These are phyloP conservation scores for Trachelus stipa DNA, from an alignment of 2,888 invertebrate species.

Conservation along the genomic window DNA sequence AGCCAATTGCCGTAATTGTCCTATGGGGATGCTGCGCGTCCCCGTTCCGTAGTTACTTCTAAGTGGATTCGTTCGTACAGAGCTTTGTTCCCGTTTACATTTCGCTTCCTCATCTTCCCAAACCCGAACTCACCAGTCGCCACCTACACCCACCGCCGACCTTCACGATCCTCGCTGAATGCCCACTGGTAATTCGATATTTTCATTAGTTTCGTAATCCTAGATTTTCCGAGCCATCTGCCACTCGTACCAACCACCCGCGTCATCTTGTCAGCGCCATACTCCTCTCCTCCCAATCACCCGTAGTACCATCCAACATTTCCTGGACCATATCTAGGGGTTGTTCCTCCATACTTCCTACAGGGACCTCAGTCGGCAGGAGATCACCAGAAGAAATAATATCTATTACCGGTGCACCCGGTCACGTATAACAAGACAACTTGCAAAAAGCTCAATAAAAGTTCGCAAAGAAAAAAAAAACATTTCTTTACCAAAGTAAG, in stretches of 20 bases:
- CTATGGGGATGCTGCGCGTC: constrained; percentile 14
- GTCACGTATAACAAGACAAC: background rate
- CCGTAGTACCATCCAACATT: background rate
- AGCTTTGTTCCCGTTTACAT: constrained; percentile 26
- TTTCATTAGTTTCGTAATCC: constrained; percentile 58
- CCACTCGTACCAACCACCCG: constrained; percentile 23
- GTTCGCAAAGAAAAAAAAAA: background rate
- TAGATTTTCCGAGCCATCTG: constrained; percentile 59
- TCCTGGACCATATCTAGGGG: background rate
- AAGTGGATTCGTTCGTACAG: constrained; percentile 37
- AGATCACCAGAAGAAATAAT: background rate
- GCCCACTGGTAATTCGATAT: constrained; percentile 49
- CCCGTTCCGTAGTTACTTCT: constrained; percentile 21
- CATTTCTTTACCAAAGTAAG: background rate
- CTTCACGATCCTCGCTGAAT: constrained; percentile 7
- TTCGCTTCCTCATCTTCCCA: constrained; percentile 14
- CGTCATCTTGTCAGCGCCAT: constrained; percentile 12
- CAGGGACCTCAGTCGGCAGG: background rate
- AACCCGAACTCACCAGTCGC: background rate
- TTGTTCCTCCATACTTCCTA: background rate
- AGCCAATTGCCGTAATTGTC: constrained; percentile 38
- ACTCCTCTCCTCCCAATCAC: background rate
- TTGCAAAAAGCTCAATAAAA: background rate
- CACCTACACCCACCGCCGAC: background rate
- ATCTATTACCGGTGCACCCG: background rate